Percentiles rank a stretch among this genome's conserved stretches.
These are phyloP conservation scores for Tamias sibiricus DNA, from an alignment of 2,113 vertebrate species.

Conservation along the genomic window DNA sequence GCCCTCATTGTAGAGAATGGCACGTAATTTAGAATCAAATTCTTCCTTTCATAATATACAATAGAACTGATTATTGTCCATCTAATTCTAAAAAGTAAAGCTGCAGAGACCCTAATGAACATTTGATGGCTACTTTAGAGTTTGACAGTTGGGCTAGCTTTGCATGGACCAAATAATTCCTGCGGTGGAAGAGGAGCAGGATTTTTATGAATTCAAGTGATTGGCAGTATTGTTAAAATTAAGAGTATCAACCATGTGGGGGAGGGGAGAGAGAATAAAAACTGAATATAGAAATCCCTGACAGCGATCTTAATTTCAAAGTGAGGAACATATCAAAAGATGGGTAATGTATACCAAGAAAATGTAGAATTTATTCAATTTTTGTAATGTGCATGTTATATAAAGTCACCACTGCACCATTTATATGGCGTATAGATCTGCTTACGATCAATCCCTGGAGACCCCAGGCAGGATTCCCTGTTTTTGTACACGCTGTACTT, in stretches of 20 bases:
- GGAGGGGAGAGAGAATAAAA: neutral
- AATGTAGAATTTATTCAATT: neutral
- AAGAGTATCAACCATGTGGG: neutral
- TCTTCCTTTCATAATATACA: conserved; percentile 58
- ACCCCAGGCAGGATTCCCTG: neutral
- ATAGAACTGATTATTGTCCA: conserved; percentile 74
- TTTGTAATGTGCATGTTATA: neutral
- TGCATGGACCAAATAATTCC: conserved; percentile 27
- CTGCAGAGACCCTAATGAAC: conserved; percentile 26
- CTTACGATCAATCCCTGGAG: neutral
- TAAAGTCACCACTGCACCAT: neutral
- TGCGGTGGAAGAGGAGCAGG: neutral
- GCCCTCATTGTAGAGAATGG: conserved; percentile 64
- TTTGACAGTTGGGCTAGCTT: conserved; percentile 68
- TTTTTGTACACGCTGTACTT: neutral
- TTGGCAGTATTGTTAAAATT: conserved; percentile 16
- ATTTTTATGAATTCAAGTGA: conserved; percentile 51
- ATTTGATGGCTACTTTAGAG: conserved; percentile 66
- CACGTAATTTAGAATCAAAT: conserved; percentile 67
- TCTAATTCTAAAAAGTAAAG: conserved; percentile 62
- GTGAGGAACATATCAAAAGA: neutral
- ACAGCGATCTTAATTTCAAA: neutral
- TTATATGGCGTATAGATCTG: neutral
- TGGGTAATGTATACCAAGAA: neutral
- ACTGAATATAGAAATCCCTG: neutral